Percentiles rank a stretch among this genome's conserved stretches.
These are phyloP conservation scores for Meloidogyne exigua DNA, from an alignment of 1,140 invertebrate species.

Conservation along the genomic window DNA sequence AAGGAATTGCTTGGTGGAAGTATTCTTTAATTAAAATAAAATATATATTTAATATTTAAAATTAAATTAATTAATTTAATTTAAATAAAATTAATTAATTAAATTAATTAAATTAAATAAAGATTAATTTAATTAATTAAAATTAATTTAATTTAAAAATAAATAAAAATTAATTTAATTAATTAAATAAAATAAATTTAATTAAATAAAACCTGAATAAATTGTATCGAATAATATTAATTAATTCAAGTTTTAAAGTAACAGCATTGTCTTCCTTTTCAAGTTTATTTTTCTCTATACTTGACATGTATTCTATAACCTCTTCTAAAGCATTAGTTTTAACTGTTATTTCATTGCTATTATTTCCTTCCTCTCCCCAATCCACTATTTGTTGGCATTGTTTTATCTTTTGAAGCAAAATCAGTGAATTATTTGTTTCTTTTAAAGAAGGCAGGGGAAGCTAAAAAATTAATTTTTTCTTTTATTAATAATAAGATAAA, in stretches of 20 bases:
- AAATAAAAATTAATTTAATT: no score
- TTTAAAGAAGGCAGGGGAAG: slow-evolving; percentile 2
- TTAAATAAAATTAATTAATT: no score
- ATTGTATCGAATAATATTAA: slow-evolving; percentile 11
- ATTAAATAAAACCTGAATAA: slow-evolving; percentile 29
- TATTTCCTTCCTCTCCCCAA: slow-evolving; percentile 38
- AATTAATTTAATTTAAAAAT: not conserved
- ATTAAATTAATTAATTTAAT: no score
- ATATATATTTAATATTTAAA: no score
- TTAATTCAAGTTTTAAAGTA: not conserved
- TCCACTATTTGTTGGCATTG: slow-evolving; percentile 19
- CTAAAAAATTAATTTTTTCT: not conserved
- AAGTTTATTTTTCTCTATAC: not conserved
- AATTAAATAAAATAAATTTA: no score
- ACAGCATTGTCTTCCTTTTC: not conserved
- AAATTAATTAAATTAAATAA: no score
- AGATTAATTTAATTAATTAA: no score
- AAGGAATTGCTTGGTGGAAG: not conserved
- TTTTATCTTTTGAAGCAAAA: slow-evolving; percentile 12
- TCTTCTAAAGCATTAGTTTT: slow-evolving; percentile 10
- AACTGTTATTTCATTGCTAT: not conserved
- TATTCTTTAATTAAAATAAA: not conserved
- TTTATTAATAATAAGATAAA: no score
- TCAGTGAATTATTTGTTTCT: not conserved
- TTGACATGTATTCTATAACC: not conserved